Percentiles rank a stretch among this genome's conserved stretches.
Evolutionary conservation across 92 coral and sea anemone genomes (phyloP).

Genomic region (Plumapathes pennacea): DNA sequence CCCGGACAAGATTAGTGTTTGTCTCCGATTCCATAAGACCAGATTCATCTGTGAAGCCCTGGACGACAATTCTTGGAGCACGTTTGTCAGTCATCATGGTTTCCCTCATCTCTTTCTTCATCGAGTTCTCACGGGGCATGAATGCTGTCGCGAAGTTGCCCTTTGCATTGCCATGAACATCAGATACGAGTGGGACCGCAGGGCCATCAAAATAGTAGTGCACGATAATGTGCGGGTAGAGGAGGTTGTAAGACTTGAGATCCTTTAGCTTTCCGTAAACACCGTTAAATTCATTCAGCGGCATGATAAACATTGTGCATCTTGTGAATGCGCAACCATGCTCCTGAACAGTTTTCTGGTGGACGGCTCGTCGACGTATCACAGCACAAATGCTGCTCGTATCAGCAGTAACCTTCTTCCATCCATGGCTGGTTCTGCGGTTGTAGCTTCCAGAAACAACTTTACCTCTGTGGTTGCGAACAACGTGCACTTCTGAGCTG

Average conservation of each 20-base stretch:
- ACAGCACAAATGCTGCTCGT: no score
- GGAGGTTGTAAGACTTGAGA: constrained; percentile 18
- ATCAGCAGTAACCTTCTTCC: constrained; percentile 10
- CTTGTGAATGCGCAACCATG: constrained; percentile 28
- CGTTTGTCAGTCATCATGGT: neutral
- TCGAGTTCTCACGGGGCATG: constrained; percentile 37
- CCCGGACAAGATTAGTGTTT: constrained; percentile 9
- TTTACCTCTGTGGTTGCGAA: constrained; percentile 22
- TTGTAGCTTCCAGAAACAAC: constrained; percentile 18
- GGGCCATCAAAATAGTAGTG: constrained; percentile 24
- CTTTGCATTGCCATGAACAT: constrained; percentile 34
- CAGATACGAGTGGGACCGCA: constrained; percentile 1
- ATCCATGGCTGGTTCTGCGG: neutral
- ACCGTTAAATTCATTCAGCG: constrained; percentile 25
- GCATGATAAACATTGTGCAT: constrained; percentile 21
- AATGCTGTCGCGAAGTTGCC: constrained; percentile 3
- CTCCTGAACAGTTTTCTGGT: constrained; percentile 12
- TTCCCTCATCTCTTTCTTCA: constrained; percentile 30
- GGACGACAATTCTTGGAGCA: constrained; percentile 39
- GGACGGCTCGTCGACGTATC: constrained; percentile 27
- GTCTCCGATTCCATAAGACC: constrained; percentile 12
- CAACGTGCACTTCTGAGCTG: constrained; percentile 23
- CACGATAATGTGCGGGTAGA: constrained; percentile 10
- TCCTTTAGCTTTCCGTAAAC: constrained; percentile 29
- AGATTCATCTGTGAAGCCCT: constrained; percentile 22